Percentiles rank a stretch among this genome's conserved stretches.
phyloP scores from a whole-genome alignment of 2,888 invertebrate species.

The Stenotaenia linearis region DNA sequence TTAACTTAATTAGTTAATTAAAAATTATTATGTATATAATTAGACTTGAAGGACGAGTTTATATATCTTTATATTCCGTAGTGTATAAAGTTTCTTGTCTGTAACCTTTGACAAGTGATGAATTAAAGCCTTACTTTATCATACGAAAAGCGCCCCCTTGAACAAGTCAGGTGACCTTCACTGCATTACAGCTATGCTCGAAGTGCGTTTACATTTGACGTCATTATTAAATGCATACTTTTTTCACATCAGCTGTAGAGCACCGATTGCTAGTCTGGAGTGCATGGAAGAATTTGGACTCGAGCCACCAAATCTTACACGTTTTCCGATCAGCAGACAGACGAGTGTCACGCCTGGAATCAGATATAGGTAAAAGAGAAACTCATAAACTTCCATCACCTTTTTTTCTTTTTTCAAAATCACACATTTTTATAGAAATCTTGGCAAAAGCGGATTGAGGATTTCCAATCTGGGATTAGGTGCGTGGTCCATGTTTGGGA shows the following conservation, averaged over 20 bases:
- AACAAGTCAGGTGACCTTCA: slow-evolving; percentile 13
- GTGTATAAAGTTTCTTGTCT: too few relatives aligned
- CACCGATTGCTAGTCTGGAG: slow-evolving; percentile 85
- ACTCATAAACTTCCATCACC: too few relatives aligned
- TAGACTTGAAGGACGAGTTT: too few relatives aligned
- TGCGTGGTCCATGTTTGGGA: slow-evolving; percentile 83
- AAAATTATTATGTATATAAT: too few relatives aligned
- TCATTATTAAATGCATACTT: slow-evolving; percentile 7
- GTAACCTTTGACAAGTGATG: too few relatives aligned
- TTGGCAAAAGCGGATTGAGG: slow-evolving; percentile 90
- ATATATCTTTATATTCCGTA: too few relatives aligned
- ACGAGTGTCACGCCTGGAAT: slow-evolving; percentile 36
- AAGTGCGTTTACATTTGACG: background rate
- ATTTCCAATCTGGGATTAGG: slow-evolving; percentile 89
- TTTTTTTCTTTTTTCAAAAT: too few relatives aligned
- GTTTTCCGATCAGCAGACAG: slow-evolving; percentile 37
- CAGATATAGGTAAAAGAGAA: slow-evolving; percentile 38
- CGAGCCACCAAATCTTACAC: slow-evolving; percentile 38
- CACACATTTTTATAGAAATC: slow-evolving; percentile 63
- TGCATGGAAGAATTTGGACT: slow-evolving; percentile 91
- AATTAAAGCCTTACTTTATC: too few relatives aligned
- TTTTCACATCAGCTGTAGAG: slow-evolving; percentile 64
- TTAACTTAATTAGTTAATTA: too few relatives aligned
- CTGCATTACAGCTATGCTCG: background rate
- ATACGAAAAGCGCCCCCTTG: background rate